phyloP scores from a whole-genome alignment of 2,113 vertebrate species.

The Microcebus ravelobensis region DNA sequence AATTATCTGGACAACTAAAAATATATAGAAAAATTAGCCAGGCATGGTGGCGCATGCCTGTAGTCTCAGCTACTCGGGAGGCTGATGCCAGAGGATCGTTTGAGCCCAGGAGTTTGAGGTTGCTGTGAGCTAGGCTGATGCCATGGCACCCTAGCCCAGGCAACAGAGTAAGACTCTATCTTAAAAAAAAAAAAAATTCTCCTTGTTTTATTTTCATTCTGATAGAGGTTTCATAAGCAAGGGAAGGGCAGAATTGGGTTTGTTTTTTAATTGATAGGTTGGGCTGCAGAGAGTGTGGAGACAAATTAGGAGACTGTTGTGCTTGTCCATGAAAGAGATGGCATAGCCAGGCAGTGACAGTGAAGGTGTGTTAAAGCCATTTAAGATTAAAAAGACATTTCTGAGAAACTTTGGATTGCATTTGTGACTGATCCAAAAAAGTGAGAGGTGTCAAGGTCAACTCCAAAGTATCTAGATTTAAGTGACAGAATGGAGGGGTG shows the following conservation, averaged over 20 bases:
- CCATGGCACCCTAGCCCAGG: too few relatives aligned
- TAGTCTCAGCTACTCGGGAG: too few relatives aligned
- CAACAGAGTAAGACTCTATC: too few relatives aligned
- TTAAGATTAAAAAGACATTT: not conserved
- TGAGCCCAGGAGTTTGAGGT: too few relatives aligned
- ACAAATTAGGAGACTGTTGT: not conserved
- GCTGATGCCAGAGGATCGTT: too few relatives aligned
- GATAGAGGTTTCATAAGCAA: not conserved
- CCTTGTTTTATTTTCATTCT: constrained; percentile 4
- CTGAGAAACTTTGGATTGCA: not conserved
- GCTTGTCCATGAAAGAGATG: not conserved
- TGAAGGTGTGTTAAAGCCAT: not conserved
- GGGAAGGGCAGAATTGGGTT: not conserved
- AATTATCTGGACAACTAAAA: too few relatives aligned
- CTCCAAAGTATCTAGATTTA: not conserved
- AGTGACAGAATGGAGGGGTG: not conserved
- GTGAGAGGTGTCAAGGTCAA: not conserved
- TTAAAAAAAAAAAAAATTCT: not conserved
- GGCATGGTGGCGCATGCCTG: too few relatives aligned
- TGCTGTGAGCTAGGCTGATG: too few relatives aligned
- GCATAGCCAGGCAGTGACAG: not conserved
- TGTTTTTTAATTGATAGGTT: not conserved
- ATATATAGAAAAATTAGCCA: too few relatives aligned
- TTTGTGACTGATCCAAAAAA: not conserved
- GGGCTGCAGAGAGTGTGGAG: not conserved